Percentiles rank a stretch among this genome's conserved stretches.
Conservation (phyloP, 2,888 invertebrate genomes). For the Lutraria lutraria region DNA sequence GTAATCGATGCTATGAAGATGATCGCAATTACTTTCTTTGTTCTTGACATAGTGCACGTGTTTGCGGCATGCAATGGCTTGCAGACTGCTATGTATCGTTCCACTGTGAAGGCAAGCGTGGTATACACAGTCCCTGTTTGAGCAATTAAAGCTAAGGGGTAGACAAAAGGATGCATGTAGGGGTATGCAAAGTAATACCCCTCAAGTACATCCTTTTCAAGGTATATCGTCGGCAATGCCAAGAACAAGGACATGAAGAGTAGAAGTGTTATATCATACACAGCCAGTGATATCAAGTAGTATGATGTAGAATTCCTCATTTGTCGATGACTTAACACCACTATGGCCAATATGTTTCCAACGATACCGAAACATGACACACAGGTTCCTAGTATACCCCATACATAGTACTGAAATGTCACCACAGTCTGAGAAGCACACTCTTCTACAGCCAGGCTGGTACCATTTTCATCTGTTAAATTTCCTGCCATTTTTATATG, state of each 20-base stretch:
- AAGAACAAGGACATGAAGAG: conserved; percentile 87
- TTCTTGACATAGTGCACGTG: conserved; percentile 95
- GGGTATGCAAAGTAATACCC: conserved; percentile 92
- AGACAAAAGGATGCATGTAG: conserved; percentile 92
- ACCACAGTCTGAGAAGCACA: conserved; percentile 58
- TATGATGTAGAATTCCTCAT: conserved; percentile 99
- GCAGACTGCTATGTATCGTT: conserved; percentile 94
- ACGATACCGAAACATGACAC: conserved; percentile 92
- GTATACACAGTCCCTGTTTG: conserved; percentile 98
- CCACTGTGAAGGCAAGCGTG: conserved; percentile 90
- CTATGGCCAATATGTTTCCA: conserved; percentile 84
- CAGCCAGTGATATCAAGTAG: conserved; percentile 96
- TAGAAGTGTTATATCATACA: conserved; percentile 96
- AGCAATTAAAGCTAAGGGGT: conserved; percentile 93
- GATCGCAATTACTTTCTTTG: conserved; percentile 93
- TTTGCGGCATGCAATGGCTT: conserved; percentile 94
- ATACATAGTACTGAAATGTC: conserved; percentile 89
- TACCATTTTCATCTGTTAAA: conserved; percentile 16
- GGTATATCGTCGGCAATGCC: conserved; percentile 79
- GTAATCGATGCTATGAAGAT: conserved; percentile 93
- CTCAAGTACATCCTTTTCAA: conserved; percentile 91
- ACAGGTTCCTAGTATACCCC: conserved; percentile 95
- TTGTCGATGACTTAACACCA: conserved; percentile 89
- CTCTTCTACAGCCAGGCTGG: conserved; percentile 17
- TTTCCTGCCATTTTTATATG: conserved; percentile 43